These are phyloP conservation scores for Mola mola DNA, from an alignment of 2,113 vertebrate genomes.

Conservation along the genomic window DNA sequence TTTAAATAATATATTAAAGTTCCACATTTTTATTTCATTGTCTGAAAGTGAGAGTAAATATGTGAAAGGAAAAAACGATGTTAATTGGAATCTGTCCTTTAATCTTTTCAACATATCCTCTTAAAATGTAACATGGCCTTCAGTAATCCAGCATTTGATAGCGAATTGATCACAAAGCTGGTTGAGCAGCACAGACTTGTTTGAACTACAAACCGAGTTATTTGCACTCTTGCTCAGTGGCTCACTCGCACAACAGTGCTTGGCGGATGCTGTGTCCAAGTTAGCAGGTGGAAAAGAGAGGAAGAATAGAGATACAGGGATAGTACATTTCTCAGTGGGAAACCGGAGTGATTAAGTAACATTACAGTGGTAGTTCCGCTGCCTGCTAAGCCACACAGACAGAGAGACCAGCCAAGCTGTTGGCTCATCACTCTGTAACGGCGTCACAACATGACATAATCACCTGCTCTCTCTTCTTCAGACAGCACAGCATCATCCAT, in stretches of 20 bases:
- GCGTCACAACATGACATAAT: conserved; percentile 65
- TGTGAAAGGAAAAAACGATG: too few species aligned
- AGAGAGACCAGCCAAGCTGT: conserved; percentile 22
- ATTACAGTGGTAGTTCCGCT: conserved; percentile 42
- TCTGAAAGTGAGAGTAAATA: background rate
- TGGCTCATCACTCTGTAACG: conserved; percentile 42
- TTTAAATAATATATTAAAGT: conserved; percentile 4
- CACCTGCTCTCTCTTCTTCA: conserved; percentile 39
- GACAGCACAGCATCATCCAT: conserved; percentile 7
- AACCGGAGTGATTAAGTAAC: conserved; percentile 42
- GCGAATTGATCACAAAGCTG: background rate
- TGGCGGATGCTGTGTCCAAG: background rate
- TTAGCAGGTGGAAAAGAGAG: background rate
- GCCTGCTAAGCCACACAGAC: conserved; percentile 27
- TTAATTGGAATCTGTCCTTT: too few species aligned
- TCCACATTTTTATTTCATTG: conserved; percentile 11
- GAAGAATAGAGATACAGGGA: conserved; percentile 5
- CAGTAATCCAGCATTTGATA: too few species aligned
- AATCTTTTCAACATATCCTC: too few species aligned
- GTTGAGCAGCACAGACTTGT: background rate
- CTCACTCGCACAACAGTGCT: background rate
- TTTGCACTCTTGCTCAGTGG: background rate
- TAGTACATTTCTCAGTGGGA: conserved; percentile 52
- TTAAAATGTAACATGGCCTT: too few species aligned
- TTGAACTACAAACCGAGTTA: background rate